phyloP scores from a whole-genome alignment of 2,113 vertebrate genomes.

The Actenoides hombroni region DNA sequence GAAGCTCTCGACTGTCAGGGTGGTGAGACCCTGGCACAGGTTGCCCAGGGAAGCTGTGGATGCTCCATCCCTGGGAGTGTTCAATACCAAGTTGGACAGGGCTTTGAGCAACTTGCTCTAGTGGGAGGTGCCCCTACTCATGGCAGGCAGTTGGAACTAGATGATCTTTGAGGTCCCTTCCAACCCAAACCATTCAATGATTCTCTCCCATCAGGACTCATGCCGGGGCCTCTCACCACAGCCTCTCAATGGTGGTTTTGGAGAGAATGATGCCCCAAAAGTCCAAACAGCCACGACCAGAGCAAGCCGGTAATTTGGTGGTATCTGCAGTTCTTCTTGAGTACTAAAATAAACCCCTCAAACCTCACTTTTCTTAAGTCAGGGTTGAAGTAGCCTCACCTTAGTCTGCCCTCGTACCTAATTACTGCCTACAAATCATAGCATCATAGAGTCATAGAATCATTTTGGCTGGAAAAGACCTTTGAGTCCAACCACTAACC shows the following conservation, averaged over 20 bases:
- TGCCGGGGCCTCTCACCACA: background rate
- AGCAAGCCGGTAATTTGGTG: rapidly evolving
- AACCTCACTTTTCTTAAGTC: background rate
- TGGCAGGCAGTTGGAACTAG: background rate
- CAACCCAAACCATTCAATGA: background rate
- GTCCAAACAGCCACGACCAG: background rate
- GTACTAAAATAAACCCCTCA: too few species aligned
- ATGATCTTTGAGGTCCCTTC: background rate
- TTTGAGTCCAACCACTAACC: too few species aligned
- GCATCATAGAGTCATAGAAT: too few species aligned
- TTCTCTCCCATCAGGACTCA: background rate
- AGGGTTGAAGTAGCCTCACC: background rate
- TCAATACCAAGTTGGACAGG: background rate
- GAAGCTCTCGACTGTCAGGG: too few species aligned
- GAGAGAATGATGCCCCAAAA: rapidly evolving
- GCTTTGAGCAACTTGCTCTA: background rate
- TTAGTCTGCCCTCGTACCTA: background rate
- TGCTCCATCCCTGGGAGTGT: background rate
- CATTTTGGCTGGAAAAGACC: too few species aligned
- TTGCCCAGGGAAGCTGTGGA: background rate
- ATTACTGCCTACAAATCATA: background rate
- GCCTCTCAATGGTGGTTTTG: background rate
- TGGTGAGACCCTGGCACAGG: background rate
- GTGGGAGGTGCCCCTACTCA: background rate
- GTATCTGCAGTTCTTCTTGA: background rate